phyloP scores from a whole-genome alignment of 2,888 invertebrate species.

The Antheraea assamensis region DNA sequence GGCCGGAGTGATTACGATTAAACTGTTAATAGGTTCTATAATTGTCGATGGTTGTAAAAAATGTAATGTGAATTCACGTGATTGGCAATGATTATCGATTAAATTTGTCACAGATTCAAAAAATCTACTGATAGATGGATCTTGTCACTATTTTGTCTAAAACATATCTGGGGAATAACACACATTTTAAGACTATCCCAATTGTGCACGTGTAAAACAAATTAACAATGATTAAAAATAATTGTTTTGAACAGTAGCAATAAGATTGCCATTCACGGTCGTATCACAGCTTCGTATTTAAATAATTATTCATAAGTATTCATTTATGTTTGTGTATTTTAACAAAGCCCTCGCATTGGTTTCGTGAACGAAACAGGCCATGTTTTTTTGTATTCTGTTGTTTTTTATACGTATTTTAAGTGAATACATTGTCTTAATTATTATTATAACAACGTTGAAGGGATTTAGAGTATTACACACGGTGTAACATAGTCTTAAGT shows the following conservation, averaged over 20 bases:
- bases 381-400: constrained; percentile 40
- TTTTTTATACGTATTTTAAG: constrained; percentile 36
- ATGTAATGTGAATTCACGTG: not conserved
- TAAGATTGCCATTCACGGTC: not conserved
- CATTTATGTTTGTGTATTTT: not conserved
- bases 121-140: not conserved
- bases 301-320: not conserved
- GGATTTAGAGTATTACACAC: constrained; percentile 49
- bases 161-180: not conserved
- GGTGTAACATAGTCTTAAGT: constrained; percentile 60
- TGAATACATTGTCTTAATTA: constrained; percentile 28
- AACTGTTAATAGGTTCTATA: no score
- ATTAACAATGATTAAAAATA: not conserved
- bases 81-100: not conserved
- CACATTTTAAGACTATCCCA: not conserved
- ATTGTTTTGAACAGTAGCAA: not conserved
- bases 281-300: not conserved
- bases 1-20: no score
- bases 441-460: constrained; percentile 41
- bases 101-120: not conserved
- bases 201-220: not conserved
- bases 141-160: not conserved
- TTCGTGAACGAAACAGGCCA: constrained; percentile 36
- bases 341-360: constrained; percentile 39
- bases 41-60: not conserved